A percentile compares a stretch with the other conserved stretches of the same genome.
These are phyloP conservation scores for Cichladusa arquata DNA, from an alignment of 2,113 vertebrate genomes.

Conservation along the genomic window DNA sequence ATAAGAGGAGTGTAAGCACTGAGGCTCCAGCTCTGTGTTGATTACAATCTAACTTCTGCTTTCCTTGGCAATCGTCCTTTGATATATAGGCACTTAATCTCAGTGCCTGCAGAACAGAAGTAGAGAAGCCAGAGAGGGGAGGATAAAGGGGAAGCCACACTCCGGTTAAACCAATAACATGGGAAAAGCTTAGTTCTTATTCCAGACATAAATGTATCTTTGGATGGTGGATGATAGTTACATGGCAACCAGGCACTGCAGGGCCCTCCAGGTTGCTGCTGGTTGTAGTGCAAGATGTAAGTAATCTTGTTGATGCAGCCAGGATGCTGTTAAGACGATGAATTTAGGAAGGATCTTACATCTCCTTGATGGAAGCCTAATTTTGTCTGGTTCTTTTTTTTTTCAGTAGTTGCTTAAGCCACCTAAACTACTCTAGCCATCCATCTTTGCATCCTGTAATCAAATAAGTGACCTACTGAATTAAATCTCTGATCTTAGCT, in stretches of 20 bases:
- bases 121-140: neutral
- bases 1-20: neutral
- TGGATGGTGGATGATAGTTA: neutral
- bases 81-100: neutral
- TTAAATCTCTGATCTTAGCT: conserved; percentile 4
- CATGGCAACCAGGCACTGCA: conserved; percentile 4
- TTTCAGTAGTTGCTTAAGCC: neutral
- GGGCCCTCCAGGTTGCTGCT: neutral
- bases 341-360: neutral
- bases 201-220: neutral
- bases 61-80: neutral
- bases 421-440: neutral
- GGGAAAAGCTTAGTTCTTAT: conserved; percentile 7
- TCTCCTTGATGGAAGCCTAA: conserved; percentile 13
- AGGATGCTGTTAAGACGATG: neutral
- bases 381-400: neutral
- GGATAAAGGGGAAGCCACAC: neutral
- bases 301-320: neutral
- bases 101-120: neutral
- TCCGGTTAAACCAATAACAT: neutral
- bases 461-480: neutral
- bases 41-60: neutral
- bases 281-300: neutral
- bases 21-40: neutral
- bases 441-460: neutral